These are phyloP conservation scores for Agrochola lota DNA, from an alignment of 2,888 invertebrate species.

Conservation along the genomic window DNA sequence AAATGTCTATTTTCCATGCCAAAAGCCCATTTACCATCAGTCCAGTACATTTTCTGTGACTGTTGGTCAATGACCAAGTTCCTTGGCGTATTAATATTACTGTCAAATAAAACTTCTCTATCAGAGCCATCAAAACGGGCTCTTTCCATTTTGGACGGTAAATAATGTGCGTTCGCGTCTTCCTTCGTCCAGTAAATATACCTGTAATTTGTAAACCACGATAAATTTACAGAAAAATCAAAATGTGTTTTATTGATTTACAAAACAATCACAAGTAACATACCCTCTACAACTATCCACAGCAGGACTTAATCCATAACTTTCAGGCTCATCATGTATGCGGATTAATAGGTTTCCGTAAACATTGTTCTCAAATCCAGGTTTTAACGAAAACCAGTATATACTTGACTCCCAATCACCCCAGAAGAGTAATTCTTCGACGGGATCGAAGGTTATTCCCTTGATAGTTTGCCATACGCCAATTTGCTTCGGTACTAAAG, in stretches of 20 bases:
- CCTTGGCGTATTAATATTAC: rapidly evolving
- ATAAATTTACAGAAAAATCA: neutral
- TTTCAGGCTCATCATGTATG: rapidly evolving
- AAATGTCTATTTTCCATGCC: neutral
- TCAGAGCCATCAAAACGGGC: neutral
- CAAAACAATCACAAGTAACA: neutral
- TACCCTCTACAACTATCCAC: neutral
- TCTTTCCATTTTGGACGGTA: neutral
- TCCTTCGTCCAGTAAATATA: neutral
- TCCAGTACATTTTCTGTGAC: neutral
- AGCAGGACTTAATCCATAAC: neutral
- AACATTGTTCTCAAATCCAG: neutral
- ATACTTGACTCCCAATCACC: neutral
- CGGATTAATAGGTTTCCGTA: neutral
- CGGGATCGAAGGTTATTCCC: no score
- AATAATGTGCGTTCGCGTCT: neutral
- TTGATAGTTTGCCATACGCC: no score
- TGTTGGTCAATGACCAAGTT: neutral
- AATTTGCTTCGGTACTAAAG: no score
- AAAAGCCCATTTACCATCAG: neutral
- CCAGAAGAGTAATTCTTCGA: no score
- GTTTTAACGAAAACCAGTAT: neutral
- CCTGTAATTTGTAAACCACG: neutral
- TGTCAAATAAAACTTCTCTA: neutral
- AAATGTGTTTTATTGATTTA: neutral